phyloP scores from a whole-genome alignment of 2,113 vertebrate genomes.

The Otis tarda region DNA sequence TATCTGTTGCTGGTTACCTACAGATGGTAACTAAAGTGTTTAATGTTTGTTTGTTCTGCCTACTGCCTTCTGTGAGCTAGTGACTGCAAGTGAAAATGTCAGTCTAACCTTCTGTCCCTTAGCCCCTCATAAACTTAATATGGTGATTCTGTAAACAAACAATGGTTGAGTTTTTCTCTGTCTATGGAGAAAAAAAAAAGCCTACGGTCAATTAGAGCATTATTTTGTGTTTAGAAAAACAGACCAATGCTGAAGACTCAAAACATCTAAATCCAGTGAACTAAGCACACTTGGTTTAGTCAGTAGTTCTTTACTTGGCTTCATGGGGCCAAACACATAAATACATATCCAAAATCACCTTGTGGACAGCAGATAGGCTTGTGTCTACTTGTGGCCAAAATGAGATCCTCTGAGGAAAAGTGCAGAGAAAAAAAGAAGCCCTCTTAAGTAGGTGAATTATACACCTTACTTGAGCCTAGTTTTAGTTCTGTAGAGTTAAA shows the following conservation, averaged over 20 bases:
- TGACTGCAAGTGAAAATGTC: neutral
- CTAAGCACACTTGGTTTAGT: neutral
- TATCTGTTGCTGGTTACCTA: neutral
- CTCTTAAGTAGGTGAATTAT: neutral
- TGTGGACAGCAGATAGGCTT: neutral
- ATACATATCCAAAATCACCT: neutral
- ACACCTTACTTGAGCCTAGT: neutral
- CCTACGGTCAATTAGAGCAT: neutral
- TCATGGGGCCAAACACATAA: neutral
- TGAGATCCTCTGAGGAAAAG: neutral
- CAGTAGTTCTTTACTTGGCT: neutral
- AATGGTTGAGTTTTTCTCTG: neutral
- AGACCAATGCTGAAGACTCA: neutral
- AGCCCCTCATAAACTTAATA: neutral
- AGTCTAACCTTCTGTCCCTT: neutral
- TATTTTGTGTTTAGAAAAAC: neutral
- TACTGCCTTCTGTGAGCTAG: neutral
- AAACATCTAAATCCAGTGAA: neutral
- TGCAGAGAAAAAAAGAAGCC: neutral
- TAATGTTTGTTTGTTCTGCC: neutral
- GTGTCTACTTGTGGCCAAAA: neutral
- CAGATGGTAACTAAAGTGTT: neutral
- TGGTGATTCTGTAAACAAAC: neutral
- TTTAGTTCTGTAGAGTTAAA: neutral
- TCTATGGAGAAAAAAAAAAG: neutral